Evolutionary conservation across 2,888 invertebrate species (phyloP).

Genomic region (Osmoderma eremita): DNA sequence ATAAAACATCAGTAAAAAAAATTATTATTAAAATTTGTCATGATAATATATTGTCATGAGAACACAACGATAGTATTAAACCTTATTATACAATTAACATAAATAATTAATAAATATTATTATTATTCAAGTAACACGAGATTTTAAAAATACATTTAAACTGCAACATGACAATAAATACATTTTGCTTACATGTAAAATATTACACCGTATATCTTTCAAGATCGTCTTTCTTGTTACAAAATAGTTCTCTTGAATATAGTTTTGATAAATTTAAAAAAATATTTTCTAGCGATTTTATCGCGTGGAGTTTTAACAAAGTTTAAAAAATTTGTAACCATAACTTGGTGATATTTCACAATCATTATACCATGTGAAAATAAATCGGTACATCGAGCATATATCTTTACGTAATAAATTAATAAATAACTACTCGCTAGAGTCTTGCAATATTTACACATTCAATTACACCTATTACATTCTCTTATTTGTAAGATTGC

Average conservation of each 20-base stretch:
- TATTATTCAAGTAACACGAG: too few relatives aligned
- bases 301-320: too few relatives aligned
- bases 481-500: constrained; percentile 69
- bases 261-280: too few relatives aligned
- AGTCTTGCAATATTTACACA: constrained; percentile 13
- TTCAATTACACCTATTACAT: background rate
- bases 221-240: too few relatives aligned
- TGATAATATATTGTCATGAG: constrained; percentile 17
- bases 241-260: too few relatives aligned
- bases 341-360: too few relatives aligned
- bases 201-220: too few relatives aligned
- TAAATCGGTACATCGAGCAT: too few relatives aligned
- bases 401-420: constrained; percentile 14
- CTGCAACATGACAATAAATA: background rate
- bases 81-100: background rate
- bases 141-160: background rate
- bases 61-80: background rate
- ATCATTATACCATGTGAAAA: too few relatives aligned
- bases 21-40: constrained; percentile 10
- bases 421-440: constrained; percentile 5
- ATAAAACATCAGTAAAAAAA: constrained; percentile 30
- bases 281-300: too few relatives aligned
- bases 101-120: background rate
- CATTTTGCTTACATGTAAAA: too few relatives aligned
- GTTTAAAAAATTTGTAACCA: too few relatives aligned